Evolutionary conservation across 2,113 vertebrate species (phyloP).

Genomic region (Corydoras maculifer): DNA sequence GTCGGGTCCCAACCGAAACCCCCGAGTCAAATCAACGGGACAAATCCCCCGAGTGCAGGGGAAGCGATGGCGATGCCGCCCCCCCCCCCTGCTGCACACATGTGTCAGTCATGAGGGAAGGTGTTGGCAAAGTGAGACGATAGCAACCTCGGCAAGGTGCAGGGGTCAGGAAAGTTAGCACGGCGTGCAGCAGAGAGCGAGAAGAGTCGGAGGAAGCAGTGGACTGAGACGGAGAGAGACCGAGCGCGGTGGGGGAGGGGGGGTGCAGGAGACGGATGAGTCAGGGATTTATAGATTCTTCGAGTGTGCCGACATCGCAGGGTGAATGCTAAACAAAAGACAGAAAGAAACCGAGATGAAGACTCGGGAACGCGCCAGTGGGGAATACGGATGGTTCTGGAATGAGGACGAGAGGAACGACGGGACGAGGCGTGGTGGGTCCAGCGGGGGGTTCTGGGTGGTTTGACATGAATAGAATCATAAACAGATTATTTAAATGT

Average conservation of each 20-base stretch:
- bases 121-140: slow-evolving; percentile 15
- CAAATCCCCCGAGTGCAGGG: slow-evolving; percentile 35
- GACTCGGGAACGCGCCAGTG: neutral
- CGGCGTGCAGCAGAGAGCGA: slow-evolving; percentile 22
- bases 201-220: slow-evolving; percentile 28
- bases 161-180: slow-evolving; percentile 1
- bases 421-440: neutral
- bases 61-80: slow-evolving; percentile 29
- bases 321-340: slow-evolving; percentile 20
- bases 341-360: slow-evolving; percentile 2
- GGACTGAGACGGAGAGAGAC: slow-evolving; percentile 40
- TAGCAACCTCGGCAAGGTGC: slow-evolving; percentile 1
- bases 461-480: too few relatives aligned
- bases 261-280: slow-evolving; percentile 22
- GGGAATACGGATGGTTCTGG: neutral
- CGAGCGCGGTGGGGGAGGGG: slow-evolving; percentile 28
- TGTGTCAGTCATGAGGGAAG: slow-evolving; percentile 25
- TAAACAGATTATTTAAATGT: too few relatives aligned
- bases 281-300: slow-evolving; percentile 34
- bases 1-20: slow-evolving; percentile 10
- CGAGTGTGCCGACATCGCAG: slow-evolving; percentile 15
- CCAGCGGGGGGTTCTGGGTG: too few relatives aligned
- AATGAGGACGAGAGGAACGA: slow-evolving; percentile 35
- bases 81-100: slow-evolving; percentile 4
- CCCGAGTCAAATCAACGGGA: slow-evolving; percentile 14